phyloP scores from a whole-genome alignment of 1,140 invertebrate genomes.

The Drosophila santomea region DNA sequence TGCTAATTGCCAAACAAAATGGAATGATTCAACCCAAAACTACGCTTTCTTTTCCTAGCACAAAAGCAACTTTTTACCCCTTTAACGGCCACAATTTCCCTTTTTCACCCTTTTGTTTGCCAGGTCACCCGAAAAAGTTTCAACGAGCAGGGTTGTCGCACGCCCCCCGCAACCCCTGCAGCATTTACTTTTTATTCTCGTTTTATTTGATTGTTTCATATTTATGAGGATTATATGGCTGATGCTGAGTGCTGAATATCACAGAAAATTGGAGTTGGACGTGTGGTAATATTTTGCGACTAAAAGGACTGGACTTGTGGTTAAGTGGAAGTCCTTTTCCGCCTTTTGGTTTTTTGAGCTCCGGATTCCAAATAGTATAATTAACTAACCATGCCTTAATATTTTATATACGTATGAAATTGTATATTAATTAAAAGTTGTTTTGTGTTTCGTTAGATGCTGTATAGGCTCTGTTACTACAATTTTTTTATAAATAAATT shows the following conservation, averaged over 20 bases:
- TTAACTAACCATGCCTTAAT: no score
- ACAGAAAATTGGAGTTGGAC: constrained; percentile 31
- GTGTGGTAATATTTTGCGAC: constrained; percentile 65
- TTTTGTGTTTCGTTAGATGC: no score
- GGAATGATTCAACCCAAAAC: constrained; percentile 59
- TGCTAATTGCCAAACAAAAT: constrained; percentile 70
- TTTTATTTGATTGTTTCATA: constrained; percentile 82
- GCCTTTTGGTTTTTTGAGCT: background rate
- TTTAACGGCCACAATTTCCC: constrained; percentile 53
- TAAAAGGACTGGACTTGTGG: constrained; percentile 44
- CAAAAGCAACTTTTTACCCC: constrained; percentile 61
- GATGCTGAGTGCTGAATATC: constrained; percentile 58
- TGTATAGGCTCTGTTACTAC: no score
- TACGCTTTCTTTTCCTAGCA: constrained; percentile 38
- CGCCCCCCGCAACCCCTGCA: constrained; percentile 12
- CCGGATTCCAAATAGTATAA: background rate
- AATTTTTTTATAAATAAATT: no score
- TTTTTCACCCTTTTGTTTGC: constrained; percentile 47
- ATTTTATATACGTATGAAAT: no score
- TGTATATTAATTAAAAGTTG: no score
- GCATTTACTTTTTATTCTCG: constrained; percentile 49
- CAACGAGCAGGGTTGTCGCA: constrained; percentile 37
- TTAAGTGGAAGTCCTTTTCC: constrained; percentile 52
- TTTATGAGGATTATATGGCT: constrained; percentile 78
- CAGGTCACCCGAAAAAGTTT: constrained; percentile 41